Base-by-base conservation (phyloP, 2,888 invertebrate genomes). In the Strigamia maritima region DNA sequence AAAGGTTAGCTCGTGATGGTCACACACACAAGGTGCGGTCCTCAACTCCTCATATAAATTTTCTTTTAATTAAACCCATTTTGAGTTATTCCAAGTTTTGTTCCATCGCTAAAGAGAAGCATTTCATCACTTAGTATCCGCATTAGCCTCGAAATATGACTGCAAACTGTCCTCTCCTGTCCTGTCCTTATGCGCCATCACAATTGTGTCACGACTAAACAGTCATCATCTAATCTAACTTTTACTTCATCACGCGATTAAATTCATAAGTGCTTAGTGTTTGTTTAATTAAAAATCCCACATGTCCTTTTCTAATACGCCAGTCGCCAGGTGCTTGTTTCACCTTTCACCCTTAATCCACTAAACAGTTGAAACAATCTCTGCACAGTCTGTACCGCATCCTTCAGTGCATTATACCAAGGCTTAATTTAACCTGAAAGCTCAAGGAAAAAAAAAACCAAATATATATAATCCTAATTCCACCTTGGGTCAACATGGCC, bases 361-460 rank as follows among this genome's bases (percentile, higher is more conserved):
- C 70, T 70, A 70, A 49, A 70, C 70, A 28, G 24, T 70, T 70
- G 70, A 70, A 70, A 70, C 70, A 70, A 70, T 70, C 70, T 70
- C 24, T 28, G 14, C 70, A 70, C 24, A 16, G 14, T 70, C 24
- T 28, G 14, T 28, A 70, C 24, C 16, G 14, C 70, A 54, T 54
- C 54, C 19, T 54, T 54, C 22, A 19, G 54, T 54, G 54, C 54
- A 54, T 54, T 70, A 70, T 14, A 70, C 14, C 26, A n/a, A 24
- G 24, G 28, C 26, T 70, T 70, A 70, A 70, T 28, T 28, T n/a
- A 12, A 24, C 60, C 24, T 65, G 24, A 70, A 70, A 12, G 19
- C 49, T 14, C 28, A 70, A n/a, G 44, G 16, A 65, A n/a, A 4
- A 4, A 28, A 12, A 12, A 70, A 70, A 70, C 26, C 4, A 14